A percentile compares a stretch with the other conserved stretches of the same genome.
Conservation (phyloP, 2,797 vertebrate genomes). For the Tapera naevia region DNA sequence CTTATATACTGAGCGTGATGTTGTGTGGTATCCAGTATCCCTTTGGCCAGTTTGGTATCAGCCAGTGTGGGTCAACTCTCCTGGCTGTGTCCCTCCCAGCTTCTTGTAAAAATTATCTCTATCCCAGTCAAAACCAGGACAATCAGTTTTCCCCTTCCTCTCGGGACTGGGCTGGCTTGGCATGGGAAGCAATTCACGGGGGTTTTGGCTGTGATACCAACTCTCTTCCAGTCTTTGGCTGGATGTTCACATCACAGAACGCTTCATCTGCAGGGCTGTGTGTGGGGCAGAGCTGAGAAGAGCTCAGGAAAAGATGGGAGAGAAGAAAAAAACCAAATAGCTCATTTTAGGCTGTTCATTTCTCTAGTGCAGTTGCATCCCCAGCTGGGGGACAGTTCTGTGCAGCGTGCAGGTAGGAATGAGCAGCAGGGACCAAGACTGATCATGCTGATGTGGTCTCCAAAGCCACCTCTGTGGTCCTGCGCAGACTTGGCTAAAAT, state of each 20-base stretch:
- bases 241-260: not conserved
- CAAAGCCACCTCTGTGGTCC: not conserved
- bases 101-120: no score
- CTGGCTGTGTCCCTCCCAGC: no score
- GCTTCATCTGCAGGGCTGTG: not conserved
- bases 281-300: not conserved
- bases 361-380: not conserved
- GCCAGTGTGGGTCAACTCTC: no score
- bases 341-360: not conserved
- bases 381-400: not conserved
- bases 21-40: no score
- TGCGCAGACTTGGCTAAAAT: not conserved
- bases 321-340: not conserved
- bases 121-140: no score
- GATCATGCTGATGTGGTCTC: not conserved
- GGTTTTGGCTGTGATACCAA: not conserved
- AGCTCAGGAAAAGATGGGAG: not conserved
- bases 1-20: no score
- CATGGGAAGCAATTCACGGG: accelerated
- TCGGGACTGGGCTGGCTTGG: not conserved
- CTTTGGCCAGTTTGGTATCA: no score
- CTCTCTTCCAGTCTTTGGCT: not conserved
- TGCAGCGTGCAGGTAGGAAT: not conserved
- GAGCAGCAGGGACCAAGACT: not conserved
- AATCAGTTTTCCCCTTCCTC: no score